Evolutionary conservation across 1,140 invertebrate species (phyloP), one percentile per base, ranked within the genome.

Genomic region (Cherax quadricarinatus): DNA sequence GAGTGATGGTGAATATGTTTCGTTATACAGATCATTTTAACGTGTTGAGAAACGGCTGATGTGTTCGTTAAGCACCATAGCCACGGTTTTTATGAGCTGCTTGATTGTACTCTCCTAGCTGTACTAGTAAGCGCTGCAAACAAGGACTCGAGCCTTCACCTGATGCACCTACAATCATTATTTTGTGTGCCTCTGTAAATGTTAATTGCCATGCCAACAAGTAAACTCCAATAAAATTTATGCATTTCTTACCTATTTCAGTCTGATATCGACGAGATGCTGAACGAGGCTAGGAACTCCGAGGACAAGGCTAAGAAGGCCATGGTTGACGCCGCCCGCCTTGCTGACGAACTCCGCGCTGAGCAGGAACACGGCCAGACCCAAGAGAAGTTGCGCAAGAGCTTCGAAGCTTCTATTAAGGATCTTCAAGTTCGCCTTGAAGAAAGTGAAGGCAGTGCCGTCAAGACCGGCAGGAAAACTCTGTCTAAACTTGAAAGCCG

Each of bases 371-470:
- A 86, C 85, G 66, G 70, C 48, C 85, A 86, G 85, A 86, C 62
- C 70, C 30, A n/a, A 30, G 85, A 86, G 66, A 86, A 86, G 66
- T 51, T 75, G 41, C 85, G 85, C 41, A 86, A 75, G 66, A 21
- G 85, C 9, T 48, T 86, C 16, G 85, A 86, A 18, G 18, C 12
- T 41, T 75, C 85, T 16, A 53, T 86, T 12, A 86, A 86, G 85
- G 85, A 86, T 16, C 85, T 86, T 14, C 85, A 86, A 16, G 1
- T 53, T 16, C 24, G 48, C 7, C 85, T 86, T 86, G 85, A 86
- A 30, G 96, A 96, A 93, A 96, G 96, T 60, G 96, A 97, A 94
- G 95, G 96, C 30, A 48, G 75, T 30, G 88, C 81, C 21, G 51
- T 84, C 30, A 93, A 93, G 80, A 81, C 86, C 24, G 84, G 92